Conservation (phyloP, 2,888 invertebrate species). For the Polyommatus icarus region DNA sequence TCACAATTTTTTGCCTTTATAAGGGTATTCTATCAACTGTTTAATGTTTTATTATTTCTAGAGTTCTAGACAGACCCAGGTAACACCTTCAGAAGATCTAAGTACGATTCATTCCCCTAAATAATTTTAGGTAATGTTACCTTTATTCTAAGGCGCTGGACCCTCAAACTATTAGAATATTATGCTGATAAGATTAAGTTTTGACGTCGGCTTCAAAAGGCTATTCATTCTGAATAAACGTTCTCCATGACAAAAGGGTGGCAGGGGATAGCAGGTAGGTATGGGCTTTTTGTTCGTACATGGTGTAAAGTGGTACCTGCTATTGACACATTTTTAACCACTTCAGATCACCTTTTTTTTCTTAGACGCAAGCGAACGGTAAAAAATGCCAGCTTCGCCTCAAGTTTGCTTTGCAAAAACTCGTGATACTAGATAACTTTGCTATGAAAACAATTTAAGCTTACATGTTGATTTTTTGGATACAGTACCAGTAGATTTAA, state of each 20-base stretch:
- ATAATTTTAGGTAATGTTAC: neutral
- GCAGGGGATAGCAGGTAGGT: constrained; percentile 27
- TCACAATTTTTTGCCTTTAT: neutral
- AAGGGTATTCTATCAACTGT: neutral
- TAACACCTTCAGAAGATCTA: too few relatives aligned
- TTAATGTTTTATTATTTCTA: too few relatives aligned
- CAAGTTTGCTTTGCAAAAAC: neutral
- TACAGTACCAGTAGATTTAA: neutral
- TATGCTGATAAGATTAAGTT: constrained; percentile 22
- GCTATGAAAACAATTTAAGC: neutral
- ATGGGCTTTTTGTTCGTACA: constrained; percentile 15
- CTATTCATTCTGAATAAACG: constrained; percentile 15
- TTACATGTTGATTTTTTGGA: neutral
- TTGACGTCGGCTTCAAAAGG: constrained; percentile 19
- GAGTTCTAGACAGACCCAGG: too few relatives aligned
- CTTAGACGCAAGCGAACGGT: neutral
- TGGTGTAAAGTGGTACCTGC: constrained; percentile 26
- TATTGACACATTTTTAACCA: constrained; percentile 28
- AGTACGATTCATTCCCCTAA: too few relatives aligned
- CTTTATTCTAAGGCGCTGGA: neutral
- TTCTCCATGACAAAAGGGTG: constrained; percentile 28
- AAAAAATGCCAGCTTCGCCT: neutral
- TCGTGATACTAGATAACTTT: neutral
- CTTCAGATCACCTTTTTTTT: constrained; percentile 23
- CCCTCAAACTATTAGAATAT: neutral